Evolutionary conservation across 2,888 invertebrate genomes (phyloP).

Genomic region (Ormyrus labotus): DNA sequence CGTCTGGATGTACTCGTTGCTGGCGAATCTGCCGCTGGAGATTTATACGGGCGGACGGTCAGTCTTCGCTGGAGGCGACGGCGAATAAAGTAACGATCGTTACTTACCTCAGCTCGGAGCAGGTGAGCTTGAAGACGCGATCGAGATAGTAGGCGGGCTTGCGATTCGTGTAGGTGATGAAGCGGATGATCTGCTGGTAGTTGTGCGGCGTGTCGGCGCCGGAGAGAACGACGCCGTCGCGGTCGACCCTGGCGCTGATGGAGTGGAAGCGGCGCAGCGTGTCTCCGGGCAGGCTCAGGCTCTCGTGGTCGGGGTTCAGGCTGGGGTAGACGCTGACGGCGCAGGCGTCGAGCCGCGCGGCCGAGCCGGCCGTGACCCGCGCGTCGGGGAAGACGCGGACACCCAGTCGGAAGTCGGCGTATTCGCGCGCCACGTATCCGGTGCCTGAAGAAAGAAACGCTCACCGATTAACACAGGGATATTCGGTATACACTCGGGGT

Average conservation of each 20-base stretch:
- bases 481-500: background rate
- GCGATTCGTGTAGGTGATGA: constrained; percentile 95
- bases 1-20: constrained; percentile 96
- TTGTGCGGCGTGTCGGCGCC: constrained; percentile 88
- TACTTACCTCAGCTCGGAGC: constrained; percentile 85
- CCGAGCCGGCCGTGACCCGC: constrained; percentile 81
- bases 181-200: constrained; percentile 86
- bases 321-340: constrained; percentile 96
- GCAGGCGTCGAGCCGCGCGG: constrained; percentile 90
- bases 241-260: constrained; percentile 90
- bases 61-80: background rate
- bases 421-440: constrained; percentile 88
- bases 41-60: too few species aligned
- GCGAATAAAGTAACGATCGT: too few species aligned
- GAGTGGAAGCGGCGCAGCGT: constrained; percentile 82
- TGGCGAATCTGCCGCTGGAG: constrained; percentile 87
- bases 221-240: constrained; percentile 90
- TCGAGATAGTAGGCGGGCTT: constrained; percentile 97
- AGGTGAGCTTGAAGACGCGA: constrained; percentile 95
- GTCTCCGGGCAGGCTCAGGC: constrained; percentile 86
- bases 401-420: constrained; percentile 90
- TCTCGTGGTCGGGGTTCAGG: constrained; percentile 96
- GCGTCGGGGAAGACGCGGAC: constrained; percentile 93
- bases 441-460: constrained; percentile 75
- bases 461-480: background rate